Evolutionary conservation across 1,140 invertebrate species (phyloP).

Genomic region (Drosophila setifemur): DNA sequence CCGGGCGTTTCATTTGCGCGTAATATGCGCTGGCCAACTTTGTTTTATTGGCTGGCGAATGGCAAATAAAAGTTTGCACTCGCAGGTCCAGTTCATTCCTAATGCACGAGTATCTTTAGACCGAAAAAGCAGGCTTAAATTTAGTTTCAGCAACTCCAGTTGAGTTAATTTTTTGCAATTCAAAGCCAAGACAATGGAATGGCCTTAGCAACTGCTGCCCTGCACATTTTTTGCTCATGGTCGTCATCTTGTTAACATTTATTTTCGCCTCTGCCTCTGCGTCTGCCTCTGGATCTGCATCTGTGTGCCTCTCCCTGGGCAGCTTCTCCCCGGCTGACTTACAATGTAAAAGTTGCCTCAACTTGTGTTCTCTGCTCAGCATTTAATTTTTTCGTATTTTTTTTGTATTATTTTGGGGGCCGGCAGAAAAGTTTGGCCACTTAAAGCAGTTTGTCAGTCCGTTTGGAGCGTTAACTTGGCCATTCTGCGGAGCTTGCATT

Average conservation of each 20-base stretch:
- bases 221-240: slow-evolving; percentile 9
- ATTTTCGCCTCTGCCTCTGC: slow-evolving; percentile 37
- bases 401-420: slow-evolving; percentile 45
- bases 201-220: background rate
- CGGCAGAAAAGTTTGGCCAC: slow-evolving; percentile 40
- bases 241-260: slow-evolving; percentile 74
- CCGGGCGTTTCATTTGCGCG: slow-evolving; percentile 46
- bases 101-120: slow-evolving; percentile 9
- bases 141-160: background rate
- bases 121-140: slow-evolving; percentile 1
- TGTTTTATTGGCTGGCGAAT: slow-evolving; percentile 48
- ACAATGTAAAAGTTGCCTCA: slow-evolving; percentile 59
- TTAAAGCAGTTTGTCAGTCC: slow-evolving; percentile 67
- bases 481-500: slow-evolving; percentile 34
- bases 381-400: background rate
- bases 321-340: slow-evolving; percentile 44
- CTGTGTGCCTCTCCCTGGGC: slow-evolving; percentile 5
- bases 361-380: slow-evolving; percentile 38
- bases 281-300: background rate
- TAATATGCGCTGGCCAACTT: slow-evolving; percentile 48
- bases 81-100: background rate
- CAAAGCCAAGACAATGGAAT: slow-evolving; percentile 31
- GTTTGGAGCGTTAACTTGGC: slow-evolving; percentile 46
- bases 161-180: slow-evolving; percentile 44
- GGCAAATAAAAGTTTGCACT: slow-evolving; percentile 37